Percentiles rank a stretch among this genome's conserved stretches.
Conservation (phyloP, 1,140 invertebrate genomes). For the Xylocopa sonorina region DNA sequence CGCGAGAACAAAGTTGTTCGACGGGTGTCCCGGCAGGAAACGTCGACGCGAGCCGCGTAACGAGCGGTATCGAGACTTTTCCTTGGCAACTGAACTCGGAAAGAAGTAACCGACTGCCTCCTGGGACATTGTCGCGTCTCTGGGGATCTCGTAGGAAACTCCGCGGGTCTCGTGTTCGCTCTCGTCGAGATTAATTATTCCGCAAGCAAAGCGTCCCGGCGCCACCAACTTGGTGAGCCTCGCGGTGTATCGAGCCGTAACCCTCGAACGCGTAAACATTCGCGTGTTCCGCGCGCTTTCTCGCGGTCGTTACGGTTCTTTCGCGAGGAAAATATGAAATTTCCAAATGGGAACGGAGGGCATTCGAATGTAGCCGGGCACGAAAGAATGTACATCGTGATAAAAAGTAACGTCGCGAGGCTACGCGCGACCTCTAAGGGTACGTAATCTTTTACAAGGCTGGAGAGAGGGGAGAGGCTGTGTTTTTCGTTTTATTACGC, state of each 20-base stretch:
- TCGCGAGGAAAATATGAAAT: not conserved
- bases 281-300: not conserved
- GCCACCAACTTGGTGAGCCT: conserved; percentile 56
- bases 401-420: not conserved
- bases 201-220: conserved; percentile 65
- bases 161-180: conserved; percentile 51
- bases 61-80: conserved; percentile 42
- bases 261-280: not conserved
- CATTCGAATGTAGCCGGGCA: too few species aligned
- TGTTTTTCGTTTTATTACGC: conserved; percentile 18
- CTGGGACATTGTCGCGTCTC: conserved; percentile 51
- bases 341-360: too few species aligned
- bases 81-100: conserved; percentile 41
- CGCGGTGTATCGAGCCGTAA: not conserved
- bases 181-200: conserved; percentile 79
- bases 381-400: not conserved
- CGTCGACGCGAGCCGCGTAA: conserved; percentile 22
- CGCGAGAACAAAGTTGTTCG: conserved; percentile 18
- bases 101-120: conserved; percentile 67
- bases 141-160: conserved; percentile 51
- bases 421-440: not conserved
- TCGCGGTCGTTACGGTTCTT: too few species aligned
- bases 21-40: conserved; percentile 37
- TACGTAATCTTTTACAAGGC: not conserved
- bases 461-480: not conserved